Percentiles rank a stretch among this genome's conserved stretches.
phyloP scores from a whole-genome alignment of 2,113 vertebrate species.

The Podiceps cristatus region DNA sequence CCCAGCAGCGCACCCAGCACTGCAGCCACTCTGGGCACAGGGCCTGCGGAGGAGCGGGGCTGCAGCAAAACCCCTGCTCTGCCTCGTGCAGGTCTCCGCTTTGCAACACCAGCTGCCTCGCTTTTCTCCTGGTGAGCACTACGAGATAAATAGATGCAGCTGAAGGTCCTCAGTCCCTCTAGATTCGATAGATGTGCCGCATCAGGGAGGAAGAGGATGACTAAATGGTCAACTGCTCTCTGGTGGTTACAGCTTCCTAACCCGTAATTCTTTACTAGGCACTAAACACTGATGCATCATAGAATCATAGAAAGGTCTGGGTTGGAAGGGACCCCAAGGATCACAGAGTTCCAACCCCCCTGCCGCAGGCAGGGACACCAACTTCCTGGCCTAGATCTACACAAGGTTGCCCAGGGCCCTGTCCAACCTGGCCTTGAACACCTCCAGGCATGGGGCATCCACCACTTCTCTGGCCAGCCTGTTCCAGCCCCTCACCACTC shows the following conservation, averaged over 20 bases:
- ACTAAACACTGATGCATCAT: background rate
- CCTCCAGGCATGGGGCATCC: too few species aligned
- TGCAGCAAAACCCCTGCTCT: background rate
- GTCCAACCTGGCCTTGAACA: too few species aligned
- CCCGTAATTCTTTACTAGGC: accelerated
- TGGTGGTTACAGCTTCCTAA: background rate
- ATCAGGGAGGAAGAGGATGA: background rate
- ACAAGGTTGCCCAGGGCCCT: too few species aligned
- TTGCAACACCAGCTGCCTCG: background rate
- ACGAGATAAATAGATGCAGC: background rate
- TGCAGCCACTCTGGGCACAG: accelerated
- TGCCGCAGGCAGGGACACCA: too few species aligned
- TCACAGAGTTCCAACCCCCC: too few species aligned
- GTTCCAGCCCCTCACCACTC: too few species aligned
- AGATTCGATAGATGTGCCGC: too few species aligned
- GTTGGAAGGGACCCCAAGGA: too few species aligned
- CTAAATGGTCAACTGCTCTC: background rate
- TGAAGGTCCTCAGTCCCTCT: accelerated
- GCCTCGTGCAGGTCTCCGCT: background rate
- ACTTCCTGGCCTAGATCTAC: too few species aligned
- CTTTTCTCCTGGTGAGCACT: background rate
- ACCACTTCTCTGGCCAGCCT: too few species aligned
- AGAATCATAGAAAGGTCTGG: too few species aligned
- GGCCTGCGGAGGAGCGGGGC: background rate
- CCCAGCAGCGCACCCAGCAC: background rate